Conservation (phyloP, 2,888 invertebrate species). For the Salticus scenicus region DNA sequence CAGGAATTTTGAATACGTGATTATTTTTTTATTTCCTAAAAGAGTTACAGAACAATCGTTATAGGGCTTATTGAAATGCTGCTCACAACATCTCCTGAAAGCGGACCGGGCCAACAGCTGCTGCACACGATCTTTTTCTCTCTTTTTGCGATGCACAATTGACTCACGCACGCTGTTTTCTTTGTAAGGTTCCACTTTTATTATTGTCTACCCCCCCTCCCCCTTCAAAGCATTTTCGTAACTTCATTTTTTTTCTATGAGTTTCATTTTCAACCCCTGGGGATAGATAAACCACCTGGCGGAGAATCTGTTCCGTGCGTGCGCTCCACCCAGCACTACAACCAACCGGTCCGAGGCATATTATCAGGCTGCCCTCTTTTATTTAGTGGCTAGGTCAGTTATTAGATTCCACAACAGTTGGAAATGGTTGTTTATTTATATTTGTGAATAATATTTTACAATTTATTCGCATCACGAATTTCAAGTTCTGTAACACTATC, state of each 20-base stretch:
- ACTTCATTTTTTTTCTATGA: slow-evolving; percentile 25
- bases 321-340: background rate
- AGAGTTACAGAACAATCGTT: too few species aligned
- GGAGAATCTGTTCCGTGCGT: background rate
- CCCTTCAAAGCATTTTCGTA: slow-evolving; percentile 3
- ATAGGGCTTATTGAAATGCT: too few species aligned
- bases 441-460: background rate
- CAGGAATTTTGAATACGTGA: too few species aligned
- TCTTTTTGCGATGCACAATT: slow-evolving; percentile 42
- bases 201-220: slow-evolving; percentile 12
- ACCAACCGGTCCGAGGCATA: slow-evolving; percentile 31
- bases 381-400: slow-evolving; percentile 12
- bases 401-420: too few species aligned
- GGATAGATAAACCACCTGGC: slow-evolving; percentile 57
- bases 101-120: slow-evolving; percentile 61
- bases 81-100: slow-evolving; percentile 26
- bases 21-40: too few species aligned
- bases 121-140: slow-evolving; percentile 19
- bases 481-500: background rate
- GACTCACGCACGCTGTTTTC: slow-evolving; percentile 25
- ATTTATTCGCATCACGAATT: too few species aligned
- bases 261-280: slow-evolving; percentile 28
- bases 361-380: slow-evolving; percentile 1
- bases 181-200: slow-evolving; percentile 3
- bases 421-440: too few species aligned